Percentiles rank a stretch among this genome's conserved stretches.
These are phyloP conservation scores for Arizona elegans DNA, from an alignment of 2,113 vertebrate genomes.

Conservation along the genomic window DNA sequence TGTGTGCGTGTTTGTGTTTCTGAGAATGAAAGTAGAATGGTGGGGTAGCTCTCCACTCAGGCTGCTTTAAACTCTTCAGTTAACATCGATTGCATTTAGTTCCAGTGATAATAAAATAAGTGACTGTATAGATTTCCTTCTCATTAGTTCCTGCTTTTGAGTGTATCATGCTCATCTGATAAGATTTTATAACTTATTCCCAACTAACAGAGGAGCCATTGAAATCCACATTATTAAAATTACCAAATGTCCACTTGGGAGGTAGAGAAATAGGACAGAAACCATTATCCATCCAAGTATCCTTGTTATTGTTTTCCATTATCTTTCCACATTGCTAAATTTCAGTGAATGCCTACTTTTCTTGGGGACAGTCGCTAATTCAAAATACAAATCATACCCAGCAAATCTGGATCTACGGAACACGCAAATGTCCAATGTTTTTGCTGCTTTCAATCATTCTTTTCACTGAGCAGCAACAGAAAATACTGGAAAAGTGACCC, in stretches of 20 bases:
- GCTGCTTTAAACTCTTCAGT: conserved; percentile 67
- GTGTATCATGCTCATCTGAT: conserved; percentile 62
- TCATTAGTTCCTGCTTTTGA: conserved; percentile 66
- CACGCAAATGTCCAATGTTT: conserved; percentile 30
- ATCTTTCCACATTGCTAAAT: not conserved
- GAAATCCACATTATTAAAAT: conserved; percentile 59
- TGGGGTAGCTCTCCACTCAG: conserved; percentile 69
- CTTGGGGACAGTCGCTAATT: conserved; percentile 29
- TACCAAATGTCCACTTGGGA: conserved; percentile 40
- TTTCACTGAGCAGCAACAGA: conserved; percentile 47
- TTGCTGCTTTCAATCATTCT: conserved; percentile 45
- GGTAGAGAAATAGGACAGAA: conserved; percentile 38
- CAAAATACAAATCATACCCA: conserved; percentile 38
- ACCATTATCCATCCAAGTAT: conserved; percentile 8
- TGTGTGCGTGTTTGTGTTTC: conserved; percentile 25
- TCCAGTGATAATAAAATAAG: conserved; percentile 75
- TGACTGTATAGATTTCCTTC: conserved; percentile 62
- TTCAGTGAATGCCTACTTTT: conserved; percentile 13
- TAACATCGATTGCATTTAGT: conserved; percentile 70
- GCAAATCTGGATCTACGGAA: conserved; percentile 43
- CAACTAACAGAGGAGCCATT: conserved; percentile 48
- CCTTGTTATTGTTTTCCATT: not conserved
- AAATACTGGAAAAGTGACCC: conserved; percentile 54
- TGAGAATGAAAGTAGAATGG: conserved; percentile 59
- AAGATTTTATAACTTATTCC: conserved; percentile 55